Conservation (phyloP, 2,113 vertebrate genomes). For the Synchiropus splendidus region DNA sequence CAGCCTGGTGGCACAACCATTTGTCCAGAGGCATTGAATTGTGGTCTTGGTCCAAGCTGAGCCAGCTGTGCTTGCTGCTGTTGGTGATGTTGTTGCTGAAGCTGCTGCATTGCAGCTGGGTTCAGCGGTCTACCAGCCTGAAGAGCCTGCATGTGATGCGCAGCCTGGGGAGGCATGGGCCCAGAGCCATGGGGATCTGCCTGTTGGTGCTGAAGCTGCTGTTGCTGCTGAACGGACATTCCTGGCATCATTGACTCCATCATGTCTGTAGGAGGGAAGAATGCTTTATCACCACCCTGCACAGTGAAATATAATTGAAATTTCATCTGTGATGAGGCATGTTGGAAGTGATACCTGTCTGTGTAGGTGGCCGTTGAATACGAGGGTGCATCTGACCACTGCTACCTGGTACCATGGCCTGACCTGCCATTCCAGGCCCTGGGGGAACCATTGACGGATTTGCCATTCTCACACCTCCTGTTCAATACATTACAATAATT, state of each 20-base stretch:
- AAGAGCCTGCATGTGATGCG: constrained; percentile 86
- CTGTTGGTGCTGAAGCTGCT: constrained; percentile 77
- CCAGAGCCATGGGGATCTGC: constrained; percentile 72
- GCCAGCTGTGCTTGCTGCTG: constrained; percentile 64
- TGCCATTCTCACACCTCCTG: constrained; percentile 71
- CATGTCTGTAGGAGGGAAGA: constrained; percentile 65
- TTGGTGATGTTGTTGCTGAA: constrained; percentile 78
- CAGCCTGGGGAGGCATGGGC: constrained; percentile 78
- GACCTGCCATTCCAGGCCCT: constrained; percentile 73
- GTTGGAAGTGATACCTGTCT: constrained; percentile 73
- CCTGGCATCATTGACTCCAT: constrained; percentile 89
- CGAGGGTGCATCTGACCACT: constrained; percentile 84
- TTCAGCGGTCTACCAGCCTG: constrained; percentile 83
- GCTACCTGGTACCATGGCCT: constrained; percentile 74
- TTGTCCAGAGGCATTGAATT: constrained; percentile 82
- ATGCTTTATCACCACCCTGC: neutral
- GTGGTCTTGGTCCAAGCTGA: constrained; percentile 74
- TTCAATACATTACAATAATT: constrained; percentile 10
- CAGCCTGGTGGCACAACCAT: constrained; percentile 87
- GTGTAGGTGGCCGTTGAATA: constrained; percentile 76
- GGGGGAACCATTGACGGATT: constrained; percentile 85
- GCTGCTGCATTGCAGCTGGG: constrained; percentile 82
- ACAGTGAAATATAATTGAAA: neutral
- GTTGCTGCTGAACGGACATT: constrained; percentile 75
- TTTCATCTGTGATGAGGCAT: constrained; percentile 3